Evolutionary conservation across 1,140 invertebrate species (phyloP), one percentile per base, ranked within the genome.

Genomic region (Drosophila athabasca): DNA sequence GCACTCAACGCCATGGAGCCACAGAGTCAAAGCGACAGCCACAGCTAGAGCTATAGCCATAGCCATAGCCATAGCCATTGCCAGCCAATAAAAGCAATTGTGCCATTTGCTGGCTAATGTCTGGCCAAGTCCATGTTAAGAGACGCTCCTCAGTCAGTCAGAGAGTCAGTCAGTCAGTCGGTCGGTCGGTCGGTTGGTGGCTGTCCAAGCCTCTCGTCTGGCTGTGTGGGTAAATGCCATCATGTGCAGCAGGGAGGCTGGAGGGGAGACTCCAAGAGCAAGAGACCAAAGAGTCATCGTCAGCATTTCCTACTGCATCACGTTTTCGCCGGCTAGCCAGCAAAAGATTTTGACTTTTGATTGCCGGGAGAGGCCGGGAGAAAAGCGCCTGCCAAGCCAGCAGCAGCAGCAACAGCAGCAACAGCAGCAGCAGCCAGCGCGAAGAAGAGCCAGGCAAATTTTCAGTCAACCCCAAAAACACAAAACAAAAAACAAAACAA

Each of bases 31-130:
- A 72, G 66, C 60, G 44, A 62, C 66, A 70, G 76, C 66, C 75
- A 19, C 41, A 57, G 17, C 17, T 1, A 19, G 22, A 39, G 35
- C 11, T 11, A 39, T 0, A 39, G 75, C 71, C 54, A 51, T 46
- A 48, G 53, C 41, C 45, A 19, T 13, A 11, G 35, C 46, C 6
- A 19, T 11, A 49, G 50, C 46, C 61, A 74, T 76, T 60, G 73
- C 74, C 73, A 76, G 74, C 83, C 83, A 87, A 87, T 87, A 87
- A 87, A 87, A 87, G 83, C 83, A 87, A 87, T 87, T 87, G 83
- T 82, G 83, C 79, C 83, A 84, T 84, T 84, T 84, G 62, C 54
- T 43, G 66, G 75, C 80, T 83, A 83, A 83, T 83, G 80, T 72
- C 75, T 78, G 77, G 35, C 35, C 35, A 68, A 75, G 79, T 82